These are phyloP conservation scores for Limnothrissa miodon DNA, from an alignment of 2,113 vertebrate species.

Conservation along the genomic window DNA sequence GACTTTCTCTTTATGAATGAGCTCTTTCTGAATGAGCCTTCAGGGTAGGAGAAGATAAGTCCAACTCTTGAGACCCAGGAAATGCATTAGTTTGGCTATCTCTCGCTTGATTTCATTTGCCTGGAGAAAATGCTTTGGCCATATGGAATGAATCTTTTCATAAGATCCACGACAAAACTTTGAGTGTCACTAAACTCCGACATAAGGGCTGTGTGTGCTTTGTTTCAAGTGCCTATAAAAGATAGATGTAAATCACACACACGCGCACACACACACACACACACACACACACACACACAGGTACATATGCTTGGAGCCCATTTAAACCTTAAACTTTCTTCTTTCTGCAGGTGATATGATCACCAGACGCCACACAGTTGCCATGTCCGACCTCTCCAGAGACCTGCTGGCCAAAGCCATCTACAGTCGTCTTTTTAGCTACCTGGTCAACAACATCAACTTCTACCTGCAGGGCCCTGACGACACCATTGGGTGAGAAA, in stretches of 20 bases:
- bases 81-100: too few species aligned
- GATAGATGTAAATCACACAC: neutral
- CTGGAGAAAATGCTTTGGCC: too few species aligned
- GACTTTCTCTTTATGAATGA: too few species aligned
- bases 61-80: too few species aligned
- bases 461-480: constrained; percentile 81
- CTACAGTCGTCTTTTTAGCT: constrained; percentile 88
- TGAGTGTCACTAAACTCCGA: too few species aligned
- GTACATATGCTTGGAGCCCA: neutral
- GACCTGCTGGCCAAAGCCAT: constrained; percentile 89
- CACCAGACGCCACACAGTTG: constrained; percentile 77
- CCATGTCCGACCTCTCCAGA: constrained; percentile 82
- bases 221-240: neutral
- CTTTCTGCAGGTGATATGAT: constrained; percentile 79
- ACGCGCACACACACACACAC: too few species aligned
- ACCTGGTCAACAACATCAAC: constrained; percentile 86
- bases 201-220: neutral
- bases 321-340: neutral
- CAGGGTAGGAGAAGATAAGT: too few species aligned
- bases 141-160: too few species aligned
- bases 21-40: too few species aligned
- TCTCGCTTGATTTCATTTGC: too few species aligned
- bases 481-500: constrained; percentile 75
- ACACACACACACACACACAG: too few species aligned
- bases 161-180: too few species aligned